Base-by-base conservation (phyloP, 1,140 invertebrate genomes). In the Plodia interpunctella region DNA sequence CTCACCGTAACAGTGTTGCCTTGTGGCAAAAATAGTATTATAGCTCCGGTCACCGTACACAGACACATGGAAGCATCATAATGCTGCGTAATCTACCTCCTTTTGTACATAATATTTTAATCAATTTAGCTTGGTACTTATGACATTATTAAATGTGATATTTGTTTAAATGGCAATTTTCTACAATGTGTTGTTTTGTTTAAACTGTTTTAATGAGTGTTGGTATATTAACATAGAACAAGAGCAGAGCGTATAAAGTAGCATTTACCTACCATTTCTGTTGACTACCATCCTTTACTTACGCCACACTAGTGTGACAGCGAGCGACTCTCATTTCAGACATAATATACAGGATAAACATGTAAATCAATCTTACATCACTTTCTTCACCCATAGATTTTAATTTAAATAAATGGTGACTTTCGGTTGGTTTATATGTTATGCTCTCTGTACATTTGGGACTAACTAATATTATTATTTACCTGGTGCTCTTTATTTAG, bases 41-140 rank as follows among this genome's bases (percentile, higher is more conserved):
- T 97, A 69, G 96, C 95, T 13, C 95, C 96, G 44, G 97, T 97
- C 18, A 97, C 96, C 32, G 96, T 98, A 50, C 97, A 98, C 83
- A 91, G 94, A 67, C 92, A 95, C 72, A 95, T 95, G 94, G 94
- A 95, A 83, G 92, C 93, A 18, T 91, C 91, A 53, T 90, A 90
- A 76, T 73, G 61, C 66, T 62, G 62, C 55, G 60, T 28, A 63
- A 79, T 70, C 83, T 87, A 87, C 85, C 83, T 88, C 83, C 67
- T 66, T 15, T 15, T 83, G 76, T 83, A 83, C 55, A 82, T 76
- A 25, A 80, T 28, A 18, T 55, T 25, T 25, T 15, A 53, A 11
- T 21, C 21, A 53, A 53, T 53, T n/a, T 53, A 17, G 49, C 20
- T 8, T n/a, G 21, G 51, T 57, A 49, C 44, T 13, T 50, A 49